These are phyloP conservation scores for Habropoda laboriosa DNA, from an alignment of 1,140 invertebrate genomes.

Conservation along the genomic window DNA sequence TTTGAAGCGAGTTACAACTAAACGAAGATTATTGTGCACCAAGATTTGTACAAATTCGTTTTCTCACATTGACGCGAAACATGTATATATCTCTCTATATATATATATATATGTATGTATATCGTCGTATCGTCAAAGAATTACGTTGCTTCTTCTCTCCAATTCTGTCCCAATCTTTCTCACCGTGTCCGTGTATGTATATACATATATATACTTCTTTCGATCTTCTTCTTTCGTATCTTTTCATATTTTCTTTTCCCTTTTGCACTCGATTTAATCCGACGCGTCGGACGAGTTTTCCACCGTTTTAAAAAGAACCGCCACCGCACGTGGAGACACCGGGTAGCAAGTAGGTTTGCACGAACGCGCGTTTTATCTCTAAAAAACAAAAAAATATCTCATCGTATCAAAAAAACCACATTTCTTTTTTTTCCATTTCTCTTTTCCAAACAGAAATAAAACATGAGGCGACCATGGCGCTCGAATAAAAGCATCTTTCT, in stretches of 20 bases:
- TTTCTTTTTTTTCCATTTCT: not conserved
- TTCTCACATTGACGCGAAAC: not conserved
- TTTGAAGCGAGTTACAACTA: slow-evolving; percentile 58
- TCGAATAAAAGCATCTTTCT: not conserved
- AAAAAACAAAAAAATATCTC: slow-evolving; percentile 39
- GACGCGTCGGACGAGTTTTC: not conserved
- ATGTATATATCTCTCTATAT: not conserved
- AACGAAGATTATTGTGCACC: slow-evolving; percentile 64
- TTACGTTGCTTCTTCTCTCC: not conserved
- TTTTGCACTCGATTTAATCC: not conserved
- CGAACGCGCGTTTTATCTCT: slow-evolving; percentile 10
- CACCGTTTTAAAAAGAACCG: not conserved
- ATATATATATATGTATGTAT: too few relatives aligned
- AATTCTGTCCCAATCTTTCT: not conserved
- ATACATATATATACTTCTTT: too few relatives aligned
- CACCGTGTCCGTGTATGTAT: too few relatives aligned
- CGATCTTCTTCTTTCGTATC: too few relatives aligned
- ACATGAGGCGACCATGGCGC: not conserved
- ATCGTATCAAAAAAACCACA: slow-evolving; percentile 21
- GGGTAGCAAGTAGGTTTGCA: too few relatives aligned
- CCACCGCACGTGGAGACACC: slow-evolving; percentile 3
- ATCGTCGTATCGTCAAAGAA: not conserved
- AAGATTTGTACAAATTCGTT: slow-evolving; percentile 57
- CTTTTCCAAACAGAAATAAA: slow-evolving; percentile 4
- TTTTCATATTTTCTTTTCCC: not conserved